Conservation (phyloP, 2,113 vertebrate genomes). For the Chroicocephalus ridibundus region DNA sequence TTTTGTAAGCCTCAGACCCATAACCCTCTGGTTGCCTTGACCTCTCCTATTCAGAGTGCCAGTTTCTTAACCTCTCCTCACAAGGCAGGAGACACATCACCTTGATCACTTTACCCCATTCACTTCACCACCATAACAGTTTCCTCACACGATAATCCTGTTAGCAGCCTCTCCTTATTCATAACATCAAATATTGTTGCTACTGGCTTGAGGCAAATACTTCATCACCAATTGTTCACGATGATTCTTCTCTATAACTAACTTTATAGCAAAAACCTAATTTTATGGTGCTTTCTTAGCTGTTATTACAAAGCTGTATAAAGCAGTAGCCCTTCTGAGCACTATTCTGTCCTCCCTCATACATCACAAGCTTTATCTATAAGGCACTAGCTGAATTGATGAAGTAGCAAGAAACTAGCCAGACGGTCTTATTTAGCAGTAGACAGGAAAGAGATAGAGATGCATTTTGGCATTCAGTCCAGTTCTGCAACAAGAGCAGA, state of each 20-base stretch:
- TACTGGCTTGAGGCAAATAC: background rate
- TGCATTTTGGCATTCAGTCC: background rate
- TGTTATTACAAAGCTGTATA: background rate
- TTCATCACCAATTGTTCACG: background rate
- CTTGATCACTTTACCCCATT: background rate
- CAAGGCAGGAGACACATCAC: background rate
- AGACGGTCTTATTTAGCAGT: background rate
- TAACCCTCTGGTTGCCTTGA: background rate
- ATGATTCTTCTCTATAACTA: background rate
- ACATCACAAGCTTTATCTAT: background rate
- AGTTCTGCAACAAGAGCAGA: background rate
- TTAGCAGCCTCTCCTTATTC: background rate
- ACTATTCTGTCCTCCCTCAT: background rate
- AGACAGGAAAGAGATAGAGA: background rate
- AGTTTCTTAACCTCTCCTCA: background rate
- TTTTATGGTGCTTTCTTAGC: background rate
- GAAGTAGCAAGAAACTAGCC: background rate
- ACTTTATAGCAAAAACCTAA: background rate
- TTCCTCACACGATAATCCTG: background rate
- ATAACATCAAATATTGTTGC: background rate
- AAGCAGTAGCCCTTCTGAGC: background rate
- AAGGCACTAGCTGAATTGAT: background rate
- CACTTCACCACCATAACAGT: background rate
- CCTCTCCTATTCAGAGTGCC: background rate
- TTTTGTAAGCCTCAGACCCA: background rate